Base-by-base conservation (phyloP, 1,140 invertebrate species). In the Araneus ventricosus region DNA sequence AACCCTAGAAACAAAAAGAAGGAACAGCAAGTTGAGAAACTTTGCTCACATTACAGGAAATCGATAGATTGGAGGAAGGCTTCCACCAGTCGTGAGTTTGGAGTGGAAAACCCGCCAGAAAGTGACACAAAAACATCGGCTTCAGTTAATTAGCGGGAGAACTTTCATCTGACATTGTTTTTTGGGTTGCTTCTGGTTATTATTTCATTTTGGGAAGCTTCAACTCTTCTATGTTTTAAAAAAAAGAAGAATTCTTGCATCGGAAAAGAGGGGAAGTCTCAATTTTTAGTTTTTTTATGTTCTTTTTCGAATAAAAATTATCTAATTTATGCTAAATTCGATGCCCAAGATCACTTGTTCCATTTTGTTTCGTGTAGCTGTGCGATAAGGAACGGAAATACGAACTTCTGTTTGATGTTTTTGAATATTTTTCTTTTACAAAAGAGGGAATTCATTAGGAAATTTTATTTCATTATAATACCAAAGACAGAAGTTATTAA, bases 31-130 rank as follows among this genome's bases (percentile, higher is more conserved):
- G 39, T 84, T 84, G 24, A 52, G 80, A 84, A 84, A 84, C 39
- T 84, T 84, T 84, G 39, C 80, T 84, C 39, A 27, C 80, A 84
- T 84, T 84, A 84, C 41, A 84, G 80, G 39, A 84, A 84, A 84
- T 84, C 80, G 45, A 84, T 84, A 84, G n/a, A 84, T 84, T 34
- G 80, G 45, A 84, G 52, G 80, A 84, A 7, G 24, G 24, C 27
- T 52, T 52, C 45, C 45, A 52, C 10, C 45, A 52, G 45, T 84
- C 80, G 17, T 45, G 45, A n/a, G 39, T 84, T 84, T 52, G 39
- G 39, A 84, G 39, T 84, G 39, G 39, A 84, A 84, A 84, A 27
- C 80, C 80, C 80, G 14, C 39, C 39, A 24, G 39, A 52, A 84
- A 84, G 80, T 84, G 80, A 84, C 80, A 84, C 80, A 84, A 84